Base-by-base conservation (phyloP, 2,888 invertebrate genomes). In the Spilarctia lutea region DNA sequence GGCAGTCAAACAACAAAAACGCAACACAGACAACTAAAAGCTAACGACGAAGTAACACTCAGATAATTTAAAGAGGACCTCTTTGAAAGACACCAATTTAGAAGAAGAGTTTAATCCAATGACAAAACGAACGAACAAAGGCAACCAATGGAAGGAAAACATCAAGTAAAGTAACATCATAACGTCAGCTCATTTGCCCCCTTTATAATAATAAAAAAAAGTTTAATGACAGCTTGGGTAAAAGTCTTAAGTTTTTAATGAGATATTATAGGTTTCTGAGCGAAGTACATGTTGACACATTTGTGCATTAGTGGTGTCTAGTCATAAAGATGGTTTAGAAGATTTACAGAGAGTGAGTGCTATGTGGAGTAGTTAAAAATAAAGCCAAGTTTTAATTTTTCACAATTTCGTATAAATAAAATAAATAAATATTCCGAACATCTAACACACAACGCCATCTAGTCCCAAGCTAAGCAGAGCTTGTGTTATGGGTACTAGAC, bases 271-370 rank as follows among this genome's bases (percentile, higher is more conserved):
- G 75, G 68, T 77, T 69, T 70, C 66, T 52, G 39, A 11, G 67
- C 33, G 30, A 56, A 66, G 60, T 77, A 71, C 66, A 75, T 79
- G 70, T 48, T 65, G 18, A 68, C n/a, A 65, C 52, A 45, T 35
- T 27, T 71, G 72, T 74, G 77, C 73, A 72, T 75, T 79, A 83
- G 48, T 66, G 68, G 66, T 75, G 79, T 68, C 71, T 79, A 45
- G 74, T 73, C 73, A 60, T 33, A 45, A 75, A 35, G 13, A 68
- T 20, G 66, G 73, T 56, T 67, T 75, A 52, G 45, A 69, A n/a
- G 35, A 69, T 35, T 35, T 52, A 35, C n/a, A 16, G 24, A 52
- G 20, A 68, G 30, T 2, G 42, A n/a, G n/a, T n/a, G n/a, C n/a
- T 27, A n/a, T 42, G 27, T n/a, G 42, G 16, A n/a, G 42, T 18